phyloP scores from a whole-genome alignment of 2,888 invertebrate genomes.

The Sminthurides aquaticus region DNA sequence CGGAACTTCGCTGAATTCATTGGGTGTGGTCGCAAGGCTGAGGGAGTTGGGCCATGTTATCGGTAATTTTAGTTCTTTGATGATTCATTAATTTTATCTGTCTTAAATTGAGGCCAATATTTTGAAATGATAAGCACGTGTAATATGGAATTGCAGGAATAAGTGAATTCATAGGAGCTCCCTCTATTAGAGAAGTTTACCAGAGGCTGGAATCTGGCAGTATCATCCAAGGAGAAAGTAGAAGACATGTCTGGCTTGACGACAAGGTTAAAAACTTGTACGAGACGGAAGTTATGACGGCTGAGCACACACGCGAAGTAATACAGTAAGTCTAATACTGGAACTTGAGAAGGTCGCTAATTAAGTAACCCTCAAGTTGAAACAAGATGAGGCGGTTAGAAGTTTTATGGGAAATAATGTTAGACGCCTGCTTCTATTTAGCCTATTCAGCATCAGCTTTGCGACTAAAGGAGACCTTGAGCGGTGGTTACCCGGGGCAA shows the following conservation, averaged over 20 bases:
- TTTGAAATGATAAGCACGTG: neutral
- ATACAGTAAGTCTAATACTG: slow-evolving; percentile 62
- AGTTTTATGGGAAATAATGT: no score
- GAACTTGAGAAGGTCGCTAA: no score
- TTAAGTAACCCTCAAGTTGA: no score
- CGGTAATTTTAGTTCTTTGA: slow-evolving; percentile 49
- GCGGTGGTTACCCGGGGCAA: slow-evolving; percentile 61
- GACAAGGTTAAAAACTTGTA: neutral
- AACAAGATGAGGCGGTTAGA: neutral
- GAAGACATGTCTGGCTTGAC: slow-evolving; percentile 56
- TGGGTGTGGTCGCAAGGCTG: slow-evolving; percentile 68
- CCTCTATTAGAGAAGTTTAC: slow-evolving; percentile 12
- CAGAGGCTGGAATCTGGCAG: neutral
- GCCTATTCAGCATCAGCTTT: slow-evolving; percentile 77
- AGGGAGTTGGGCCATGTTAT: slow-evolving; percentile 70
- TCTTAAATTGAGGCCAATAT: no score
- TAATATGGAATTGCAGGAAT: slow-evolving; percentile 5
- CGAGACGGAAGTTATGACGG: slow-evolving; percentile 53
- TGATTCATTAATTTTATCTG: no score
- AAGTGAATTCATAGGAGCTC: slow-evolving; percentile 21
- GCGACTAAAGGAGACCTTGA: slow-evolving; percentile 79
- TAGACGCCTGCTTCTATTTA: no score
- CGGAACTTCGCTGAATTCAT: slow-evolving; percentile 78
- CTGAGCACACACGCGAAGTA: slow-evolving; percentile 60
- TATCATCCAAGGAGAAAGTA: slow-evolving; percentile 9